Base-by-base conservation (phyloP, 2,113 vertebrate genomes). In the Boleophthalmus pectinirostris region DNA sequence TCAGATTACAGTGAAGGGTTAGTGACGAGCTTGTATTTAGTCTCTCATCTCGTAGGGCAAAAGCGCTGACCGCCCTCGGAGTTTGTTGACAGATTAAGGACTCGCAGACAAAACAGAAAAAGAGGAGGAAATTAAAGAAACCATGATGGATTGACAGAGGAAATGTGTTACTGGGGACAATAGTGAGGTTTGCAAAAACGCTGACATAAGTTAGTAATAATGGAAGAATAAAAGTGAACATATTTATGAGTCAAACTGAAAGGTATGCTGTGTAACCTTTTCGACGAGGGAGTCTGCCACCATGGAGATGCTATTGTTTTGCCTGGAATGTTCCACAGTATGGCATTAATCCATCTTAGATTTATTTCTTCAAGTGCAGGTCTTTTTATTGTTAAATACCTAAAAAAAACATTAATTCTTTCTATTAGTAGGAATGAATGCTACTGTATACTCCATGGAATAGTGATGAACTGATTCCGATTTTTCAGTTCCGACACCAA, bases 101-200 rank as follows among this genome's bases (percentile, higher is more conserved):
- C 65, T 61, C 47, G 20, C 70, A 76, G 81, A 74, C 75, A 76
- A 79, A 81, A 58, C 79, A 76, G 71, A 75, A 11, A 43, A 21
- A 14, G 66, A 75, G 58, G 24, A 69, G 82, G 77, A 84, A 84
- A 84, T 82, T 35, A 81, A 79, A 68, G 67, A 77, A 79, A 66
- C 56, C 2, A 12, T 3, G 20, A 65, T 10, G 6, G 33, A 76
- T 63, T 71, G 21, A 43, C 14, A 49, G 23, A n/a, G 3, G 11
- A 51, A 47, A 16, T 47, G 46, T 47, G 13, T 47, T 47, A 47
- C 12, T 15, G 14, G 14, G 15, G 12, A 47, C 15, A 16, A 15
- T 15, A 47, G 46, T 16, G 46, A 47, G 46, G 46, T 47, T 16
- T 47, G 13, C 46, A 47, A 16, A 47, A 16, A 47, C 13, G 15